These are phyloP conservation scores for Diadegma fenestrale DNA, from an alignment of 2,888 invertebrate species.

Conservation along the genomic window DNA sequence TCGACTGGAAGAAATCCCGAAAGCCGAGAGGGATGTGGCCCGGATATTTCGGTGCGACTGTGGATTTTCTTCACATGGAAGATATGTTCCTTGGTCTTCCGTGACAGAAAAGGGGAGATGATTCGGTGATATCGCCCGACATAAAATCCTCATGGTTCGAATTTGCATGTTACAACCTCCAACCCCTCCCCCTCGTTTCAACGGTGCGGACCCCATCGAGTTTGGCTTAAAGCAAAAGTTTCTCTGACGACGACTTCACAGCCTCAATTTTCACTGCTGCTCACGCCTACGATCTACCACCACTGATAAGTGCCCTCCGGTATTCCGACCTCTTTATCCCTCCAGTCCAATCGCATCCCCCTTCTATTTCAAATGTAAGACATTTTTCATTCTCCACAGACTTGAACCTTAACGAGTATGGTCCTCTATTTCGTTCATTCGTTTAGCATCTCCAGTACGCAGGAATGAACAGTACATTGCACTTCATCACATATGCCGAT, in stretches of 20 bases:
- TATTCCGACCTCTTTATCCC: conserved; percentile 40
- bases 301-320: conserved; percentile 23
- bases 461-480: background rate
- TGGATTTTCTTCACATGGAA: conserved; percentile 60
- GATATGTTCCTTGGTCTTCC: conserved; percentile 63
- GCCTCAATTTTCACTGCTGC: conserved; percentile 31
- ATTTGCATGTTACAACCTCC: conserved; percentile 84
- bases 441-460: conserved; percentile 2
- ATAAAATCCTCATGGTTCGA: conserved; percentile 84
- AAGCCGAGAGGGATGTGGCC: conserved; percentile 55
- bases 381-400: conserved; percentile 80
- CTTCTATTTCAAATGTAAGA: conserved; percentile 82
- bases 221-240: conserved; percentile 14
- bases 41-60: conserved; percentile 25
- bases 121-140: conserved; percentile 84
- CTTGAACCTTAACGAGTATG: conserved; percentile 79
- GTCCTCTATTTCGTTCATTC: conserved; percentile 72
- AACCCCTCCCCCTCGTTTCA: conserved; percentile 70
- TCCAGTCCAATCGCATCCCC: conserved; percentile 78
- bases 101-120: conserved; percentile 78
- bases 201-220: conserved; percentile 22
- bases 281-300: conserved; percentile 13
- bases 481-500: background rate
- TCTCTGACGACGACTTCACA: conserved; percentile 14
- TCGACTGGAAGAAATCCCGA: conserved; percentile 75